These are phyloP conservation scores for Hypocryptadius cinnamomeus DNA, from an alignment of 2,113 vertebrate genomes.

Conservation along the genomic window DNA sequence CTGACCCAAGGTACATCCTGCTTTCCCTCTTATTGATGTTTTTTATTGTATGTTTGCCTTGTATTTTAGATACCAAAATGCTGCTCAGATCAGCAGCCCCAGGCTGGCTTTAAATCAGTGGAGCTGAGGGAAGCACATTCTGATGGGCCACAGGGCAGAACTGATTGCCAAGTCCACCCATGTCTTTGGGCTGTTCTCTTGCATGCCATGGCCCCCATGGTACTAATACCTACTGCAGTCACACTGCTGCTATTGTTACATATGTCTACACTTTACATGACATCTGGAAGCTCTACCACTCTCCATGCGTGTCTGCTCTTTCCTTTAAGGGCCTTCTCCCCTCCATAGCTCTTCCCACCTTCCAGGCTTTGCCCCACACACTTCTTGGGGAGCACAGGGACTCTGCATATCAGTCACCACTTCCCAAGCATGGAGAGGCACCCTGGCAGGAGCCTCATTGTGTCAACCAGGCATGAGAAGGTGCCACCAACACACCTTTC, in stretches of 20 bases:
- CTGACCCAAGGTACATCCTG: not conserved
- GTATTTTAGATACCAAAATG: not conserved
- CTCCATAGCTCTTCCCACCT: not conserved
- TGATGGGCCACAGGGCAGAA: not conserved
- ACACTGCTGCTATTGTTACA: not conserved
- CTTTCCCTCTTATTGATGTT: not conserved
- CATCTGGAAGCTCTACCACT: not conserved
- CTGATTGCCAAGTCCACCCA: fast-evolving
- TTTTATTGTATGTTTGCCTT: not conserved
- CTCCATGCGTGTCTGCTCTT: not conserved
- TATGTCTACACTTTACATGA: not conserved
- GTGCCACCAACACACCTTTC: not conserved
- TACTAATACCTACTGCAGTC: not conserved
- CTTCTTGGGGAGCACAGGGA: not conserved
- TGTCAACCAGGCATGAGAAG: not conserved
- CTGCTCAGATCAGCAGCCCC: not conserved
- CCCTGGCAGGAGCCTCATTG: not conserved
- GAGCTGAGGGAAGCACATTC: not conserved
- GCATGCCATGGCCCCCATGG: not conserved
- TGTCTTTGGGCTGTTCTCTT: fast-evolving
- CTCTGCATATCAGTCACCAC: not conserved
- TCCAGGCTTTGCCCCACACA: not conserved
- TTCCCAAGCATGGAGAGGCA: not conserved
- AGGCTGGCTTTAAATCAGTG: not conserved
- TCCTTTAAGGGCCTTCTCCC: not conserved